A percentile compares a stretch with the other conserved stretches of the same genome.
Evolutionary conservation across 2,797 vertebrate species (phyloP).

Genomic region (Pelochelys cantorii): DNA sequence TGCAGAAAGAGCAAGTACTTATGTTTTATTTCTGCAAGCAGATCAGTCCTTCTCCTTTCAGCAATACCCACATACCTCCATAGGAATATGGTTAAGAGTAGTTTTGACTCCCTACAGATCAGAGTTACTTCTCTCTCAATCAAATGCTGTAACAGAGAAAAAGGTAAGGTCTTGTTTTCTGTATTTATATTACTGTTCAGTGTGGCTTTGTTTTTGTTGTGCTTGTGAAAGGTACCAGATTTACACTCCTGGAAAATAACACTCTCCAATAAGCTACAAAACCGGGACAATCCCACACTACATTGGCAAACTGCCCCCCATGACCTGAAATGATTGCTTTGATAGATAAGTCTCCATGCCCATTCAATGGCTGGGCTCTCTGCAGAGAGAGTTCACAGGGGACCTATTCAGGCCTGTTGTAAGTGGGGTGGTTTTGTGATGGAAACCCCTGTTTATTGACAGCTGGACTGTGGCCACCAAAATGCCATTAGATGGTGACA

Average conservation of each 20-base stretch:
- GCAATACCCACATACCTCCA: background rate
- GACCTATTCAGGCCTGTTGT: background rate
- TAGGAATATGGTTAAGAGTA: background rate
- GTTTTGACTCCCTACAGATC: background rate
- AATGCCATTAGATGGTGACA: background rate
- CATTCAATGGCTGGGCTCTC: background rate
- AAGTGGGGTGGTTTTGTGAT: background rate
- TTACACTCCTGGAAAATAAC: background rate
- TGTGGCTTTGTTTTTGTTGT: background rate
- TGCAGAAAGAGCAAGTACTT: background rate
- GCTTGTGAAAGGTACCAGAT: background rate
- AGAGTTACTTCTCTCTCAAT: background rate
- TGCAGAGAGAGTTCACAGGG: background rate
- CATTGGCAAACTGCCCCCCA: background rate
- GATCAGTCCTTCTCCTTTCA: background rate
- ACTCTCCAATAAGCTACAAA: background rate
- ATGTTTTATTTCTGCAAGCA: background rate
- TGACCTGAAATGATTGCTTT: background rate
- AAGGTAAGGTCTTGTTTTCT: background rate
- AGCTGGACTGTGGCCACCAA: background rate
- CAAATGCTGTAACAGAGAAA: background rate
- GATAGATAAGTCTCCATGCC: background rate
- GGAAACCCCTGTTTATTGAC: background rate
- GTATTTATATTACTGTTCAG: background rate
- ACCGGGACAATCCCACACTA: background rate